Conservation (phyloP, 2,797 vertebrate species). For the Labroides dimidiatus region DNA sequence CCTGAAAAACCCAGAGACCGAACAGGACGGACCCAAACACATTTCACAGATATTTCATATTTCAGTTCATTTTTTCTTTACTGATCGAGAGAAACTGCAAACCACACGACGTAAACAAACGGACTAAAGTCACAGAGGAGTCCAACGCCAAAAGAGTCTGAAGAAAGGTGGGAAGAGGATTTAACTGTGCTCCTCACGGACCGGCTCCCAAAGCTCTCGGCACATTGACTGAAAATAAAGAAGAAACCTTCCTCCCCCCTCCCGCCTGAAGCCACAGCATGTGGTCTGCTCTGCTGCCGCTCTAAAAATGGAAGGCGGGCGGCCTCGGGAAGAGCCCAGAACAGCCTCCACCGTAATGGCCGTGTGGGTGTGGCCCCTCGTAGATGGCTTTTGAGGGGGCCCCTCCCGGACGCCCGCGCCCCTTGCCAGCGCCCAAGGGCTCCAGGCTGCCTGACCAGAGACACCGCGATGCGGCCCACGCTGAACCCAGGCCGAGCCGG, state of each 20-base stretch:
- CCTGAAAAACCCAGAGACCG: constrained; percentile 71
- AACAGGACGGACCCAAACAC: constrained; percentile 64
- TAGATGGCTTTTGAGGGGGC: constrained; percentile 89
- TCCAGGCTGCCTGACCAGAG: constrained; percentile 92
- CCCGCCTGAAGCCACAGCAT: constrained; percentile 84
- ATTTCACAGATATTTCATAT: constrained; percentile 60
- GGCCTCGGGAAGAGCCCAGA: constrained; percentile 82
- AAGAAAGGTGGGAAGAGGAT: constrained; percentile 27
- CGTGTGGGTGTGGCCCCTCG: constrained; percentile 88
- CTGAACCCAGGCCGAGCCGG: constrained; percentile 80
- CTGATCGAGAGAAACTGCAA: constrained; percentile 52
- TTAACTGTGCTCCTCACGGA: constrained; percentile 51
- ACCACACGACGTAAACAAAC: constrained; percentile 56
- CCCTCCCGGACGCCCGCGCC: constrained; percentile 88
- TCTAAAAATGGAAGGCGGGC: constrained; percentile 87
- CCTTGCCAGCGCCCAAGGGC: constrained; percentile 91
- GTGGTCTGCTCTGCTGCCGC: constrained; percentile 83
- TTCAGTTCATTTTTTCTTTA: constrained; percentile 62
- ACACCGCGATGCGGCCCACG: constrained; percentile 88
- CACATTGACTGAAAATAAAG: constrained; percentile 85
- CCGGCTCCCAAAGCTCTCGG: constrained; percentile 67
- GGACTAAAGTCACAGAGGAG: constrained; percentile 23
- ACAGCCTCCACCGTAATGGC: constrained; percentile 87
- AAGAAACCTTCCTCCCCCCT: constrained; percentile 81
- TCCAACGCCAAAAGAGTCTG: constrained; percentile 14